A percentile compares a stretch with the other conserved stretches of the same genome.
Evolutionary conservation across 2,113 vertebrate species (phyloP).

Genomic region (Perca fluviatilis): DNA sequence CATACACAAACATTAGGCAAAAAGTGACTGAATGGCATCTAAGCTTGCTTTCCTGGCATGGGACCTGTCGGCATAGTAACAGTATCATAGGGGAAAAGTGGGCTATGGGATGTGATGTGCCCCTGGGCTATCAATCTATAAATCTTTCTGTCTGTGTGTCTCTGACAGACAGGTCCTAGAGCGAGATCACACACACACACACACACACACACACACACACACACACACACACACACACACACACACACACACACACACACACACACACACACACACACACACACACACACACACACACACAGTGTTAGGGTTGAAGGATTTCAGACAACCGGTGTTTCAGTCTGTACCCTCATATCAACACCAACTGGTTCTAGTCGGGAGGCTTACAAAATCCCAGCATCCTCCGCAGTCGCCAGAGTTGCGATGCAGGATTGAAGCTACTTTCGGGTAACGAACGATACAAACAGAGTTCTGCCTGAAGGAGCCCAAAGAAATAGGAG

Average conservation of each 20-base stretch:
- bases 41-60: constrained; percentile 13
- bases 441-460: constrained; percentile 48
- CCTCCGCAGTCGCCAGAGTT: constrained; percentile 4
- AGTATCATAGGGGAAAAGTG: constrained; percentile 16
- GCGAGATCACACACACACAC: not conserved
- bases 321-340: constrained; percentile 40
- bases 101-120: constrained; percentile 2
- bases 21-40: constrained; percentile 30
- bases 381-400: constrained; percentile 37
- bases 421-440: constrained; percentile 46
- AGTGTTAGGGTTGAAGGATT: constrained; percentile 36
- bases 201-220: too few relatives aligned
- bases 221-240: constrained; percentile 17
- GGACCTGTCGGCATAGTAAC: constrained; percentile 52
- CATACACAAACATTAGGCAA: constrained; percentile 49
- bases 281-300: constrained; percentile 15
- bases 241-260: constrained; percentile 13
- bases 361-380: constrained; percentile 23
- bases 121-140: constrained; percentile 27
- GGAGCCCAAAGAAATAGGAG: constrained; percentile 59
- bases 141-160: constrained; percentile 26
- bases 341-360: constrained; percentile 23
- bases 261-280: constrained; percentile 9
- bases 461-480: constrained; percentile 56
- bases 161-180: constrained; percentile 29